Conservation (phyloP, 1,140 invertebrate species). For the Ceratosolen fusciceps region DNA sequence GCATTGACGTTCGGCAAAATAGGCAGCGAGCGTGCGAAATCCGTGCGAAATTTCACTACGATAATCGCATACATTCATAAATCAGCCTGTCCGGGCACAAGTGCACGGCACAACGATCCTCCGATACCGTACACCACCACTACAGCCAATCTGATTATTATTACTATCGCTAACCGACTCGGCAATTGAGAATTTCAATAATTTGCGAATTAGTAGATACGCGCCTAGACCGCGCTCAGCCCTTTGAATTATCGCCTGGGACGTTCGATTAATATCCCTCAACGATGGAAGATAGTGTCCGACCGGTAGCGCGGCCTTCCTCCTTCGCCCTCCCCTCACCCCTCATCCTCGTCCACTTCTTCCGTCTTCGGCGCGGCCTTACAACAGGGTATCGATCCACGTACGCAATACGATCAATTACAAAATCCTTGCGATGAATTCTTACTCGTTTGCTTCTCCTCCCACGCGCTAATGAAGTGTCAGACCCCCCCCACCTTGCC, state of each 20-base stretch:
- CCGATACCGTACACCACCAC: too few species aligned
- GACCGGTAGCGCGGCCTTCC: too few species aligned
- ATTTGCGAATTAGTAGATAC: constrained; percentile 28
- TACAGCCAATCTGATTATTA: too few species aligned
- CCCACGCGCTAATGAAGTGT: neutral
- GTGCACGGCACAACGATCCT: neutral
- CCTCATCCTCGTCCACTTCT: too few species aligned
- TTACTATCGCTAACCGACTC: too few species aligned
- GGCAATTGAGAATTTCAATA: constrained; percentile 3
- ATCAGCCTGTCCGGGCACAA: neutral
- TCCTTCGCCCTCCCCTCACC: too few species aligned
- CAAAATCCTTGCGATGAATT: neutral
- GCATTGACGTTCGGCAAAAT: constrained; percentile 20
- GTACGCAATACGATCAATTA: constrained; percentile 9
- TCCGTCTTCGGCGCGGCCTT: too few species aligned
- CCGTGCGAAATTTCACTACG: neutral
- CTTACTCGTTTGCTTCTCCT: too few species aligned
- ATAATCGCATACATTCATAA: constrained; percentile 20
- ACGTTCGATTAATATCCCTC: constrained; percentile 1
- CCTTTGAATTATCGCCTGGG: neutral
- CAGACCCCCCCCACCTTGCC: neutral
- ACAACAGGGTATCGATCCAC: too few species aligned
- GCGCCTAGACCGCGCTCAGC: neutral
- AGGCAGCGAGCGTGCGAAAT: neutral
- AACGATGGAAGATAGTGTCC: neutral